These are phyloP conservation scores for Tetropium fuscum DNA, from an alignment of 2,888 invertebrate genomes.

Conservation along the genomic window DNA sequence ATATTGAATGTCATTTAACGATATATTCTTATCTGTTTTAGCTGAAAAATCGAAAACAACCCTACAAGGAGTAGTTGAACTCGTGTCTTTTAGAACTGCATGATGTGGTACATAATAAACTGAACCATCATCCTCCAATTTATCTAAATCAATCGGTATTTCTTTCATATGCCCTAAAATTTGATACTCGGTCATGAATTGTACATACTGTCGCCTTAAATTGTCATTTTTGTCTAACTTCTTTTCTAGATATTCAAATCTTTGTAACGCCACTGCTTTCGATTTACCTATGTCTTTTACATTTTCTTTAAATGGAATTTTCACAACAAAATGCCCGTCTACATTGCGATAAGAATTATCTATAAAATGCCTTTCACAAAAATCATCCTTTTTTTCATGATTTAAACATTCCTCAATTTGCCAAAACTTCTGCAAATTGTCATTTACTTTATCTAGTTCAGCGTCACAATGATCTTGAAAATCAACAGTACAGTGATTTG, in stretches of 20 bases:
- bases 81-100: conserved; percentile 37
- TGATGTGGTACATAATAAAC: conserved; percentile 45
- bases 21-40: conserved; percentile 31
- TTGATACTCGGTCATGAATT: conserved; percentile 40
- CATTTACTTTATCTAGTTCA: conserved; percentile 9
- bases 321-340: conserved; percentile 31
- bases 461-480: not conserved
- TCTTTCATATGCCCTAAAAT: conserved; percentile 34
- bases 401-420: conserved; percentile 26
- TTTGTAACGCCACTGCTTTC: conserved; percentile 27
- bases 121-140: conserved; percentile 2
- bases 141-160: conserved; percentile 2
- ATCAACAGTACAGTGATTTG: conserved; percentile 2
- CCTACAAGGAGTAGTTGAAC: conserved; percentile 40
- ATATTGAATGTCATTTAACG: conserved; percentile 41
- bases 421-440: conserved; percentile 32
- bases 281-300: conserved; percentile 29
- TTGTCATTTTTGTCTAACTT: conserved; percentile 21
- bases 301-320: conserved; percentile 28
- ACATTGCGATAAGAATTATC: conserved; percentile 20
- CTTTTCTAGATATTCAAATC: conserved; percentile 34
- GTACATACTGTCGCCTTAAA: conserved; percentile 29
- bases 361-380: conserved; percentile 34
- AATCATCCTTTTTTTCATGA: conserved; percentile 8
- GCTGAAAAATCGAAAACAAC: conserved; percentile 48